Conservation (phyloP, 92 coral and sea anemone genomes). For the Actinernus sp. region DNA sequence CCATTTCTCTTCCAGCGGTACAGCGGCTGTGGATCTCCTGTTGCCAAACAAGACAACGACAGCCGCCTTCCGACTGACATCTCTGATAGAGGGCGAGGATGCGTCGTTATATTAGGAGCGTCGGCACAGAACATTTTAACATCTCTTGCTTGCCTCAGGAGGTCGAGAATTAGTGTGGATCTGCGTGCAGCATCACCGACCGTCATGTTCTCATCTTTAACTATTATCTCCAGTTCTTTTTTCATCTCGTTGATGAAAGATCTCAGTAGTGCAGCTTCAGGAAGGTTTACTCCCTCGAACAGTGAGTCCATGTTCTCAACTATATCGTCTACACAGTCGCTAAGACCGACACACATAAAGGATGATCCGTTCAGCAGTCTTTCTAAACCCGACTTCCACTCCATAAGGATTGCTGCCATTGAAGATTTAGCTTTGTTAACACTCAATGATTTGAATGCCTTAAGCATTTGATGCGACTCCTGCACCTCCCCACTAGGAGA, state of each 20-base stretch:
- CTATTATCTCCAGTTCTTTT: not conserved
- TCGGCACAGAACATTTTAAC: not conserved
- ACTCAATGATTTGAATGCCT: too few species aligned
- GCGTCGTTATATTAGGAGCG: not conserved
- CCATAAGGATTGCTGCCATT: not conserved
- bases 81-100: not conserved
- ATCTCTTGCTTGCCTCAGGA: not conserved
- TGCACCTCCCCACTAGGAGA: not conserved
- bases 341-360: not conserved
- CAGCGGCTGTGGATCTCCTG: not conserved
- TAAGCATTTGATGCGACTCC: not conserved
- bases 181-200: not conserved
- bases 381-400: not conserved
- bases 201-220: not conserved
- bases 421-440: not conserved
- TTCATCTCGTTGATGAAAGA: not conserved
- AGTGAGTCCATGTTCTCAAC: not conserved
- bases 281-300: not conserved
- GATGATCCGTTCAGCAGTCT: not conserved
- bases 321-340: not conserved
- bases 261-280: not conserved
- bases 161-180: not conserved
- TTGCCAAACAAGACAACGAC: not conserved
- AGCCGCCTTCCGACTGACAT: not conserved
- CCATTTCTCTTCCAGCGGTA: not conserved